phyloP scores from a whole-genome alignment of 2,113 vertebrate species.

The Larimichthys crocea region DNA sequence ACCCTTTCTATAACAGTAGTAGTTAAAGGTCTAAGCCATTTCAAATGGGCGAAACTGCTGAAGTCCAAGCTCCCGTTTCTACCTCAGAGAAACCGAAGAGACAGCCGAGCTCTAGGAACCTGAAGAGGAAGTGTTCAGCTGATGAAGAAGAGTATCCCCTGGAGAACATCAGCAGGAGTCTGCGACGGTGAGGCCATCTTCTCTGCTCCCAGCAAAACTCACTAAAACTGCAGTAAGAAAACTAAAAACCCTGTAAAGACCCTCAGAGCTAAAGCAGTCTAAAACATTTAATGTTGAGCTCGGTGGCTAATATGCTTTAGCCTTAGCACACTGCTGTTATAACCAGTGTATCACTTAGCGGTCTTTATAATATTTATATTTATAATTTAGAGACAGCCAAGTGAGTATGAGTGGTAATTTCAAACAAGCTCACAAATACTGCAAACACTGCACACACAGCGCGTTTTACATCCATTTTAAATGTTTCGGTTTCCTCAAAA shows the following conservation, averaged over 20 bases:
- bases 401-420: accelerated
- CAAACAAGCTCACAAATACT: background rate
- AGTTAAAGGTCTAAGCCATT: background rate
- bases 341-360: too few species aligned
- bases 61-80: background rate
- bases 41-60: conserved; percentile 69
- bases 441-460: too few species aligned
- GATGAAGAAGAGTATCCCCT: conserved; percentile 38
- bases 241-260: background rate
- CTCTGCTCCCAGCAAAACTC: background rate
- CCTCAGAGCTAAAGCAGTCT: too few species aligned
- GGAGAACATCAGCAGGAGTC: background rate
- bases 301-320: background rate
- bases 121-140: conserved; percentile 61
- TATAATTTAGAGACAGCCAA: background rate
- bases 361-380: background rate
- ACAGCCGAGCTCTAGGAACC: conserved; percentile 20
- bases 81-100: conserved; percentile 39
- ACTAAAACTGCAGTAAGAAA: accelerated
- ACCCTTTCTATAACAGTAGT: background rate
- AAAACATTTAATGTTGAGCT: background rate
- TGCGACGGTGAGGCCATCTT: conserved; percentile 33
- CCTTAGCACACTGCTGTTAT: background rate
- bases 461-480: too few species aligned
- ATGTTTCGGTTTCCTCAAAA: background rate